Evolutionary conservation across 2,113 vertebrate genomes (phyloP), one percentile per base, ranked within the genome.

Genomic region (Neotragus pygmaeus): DNA sequence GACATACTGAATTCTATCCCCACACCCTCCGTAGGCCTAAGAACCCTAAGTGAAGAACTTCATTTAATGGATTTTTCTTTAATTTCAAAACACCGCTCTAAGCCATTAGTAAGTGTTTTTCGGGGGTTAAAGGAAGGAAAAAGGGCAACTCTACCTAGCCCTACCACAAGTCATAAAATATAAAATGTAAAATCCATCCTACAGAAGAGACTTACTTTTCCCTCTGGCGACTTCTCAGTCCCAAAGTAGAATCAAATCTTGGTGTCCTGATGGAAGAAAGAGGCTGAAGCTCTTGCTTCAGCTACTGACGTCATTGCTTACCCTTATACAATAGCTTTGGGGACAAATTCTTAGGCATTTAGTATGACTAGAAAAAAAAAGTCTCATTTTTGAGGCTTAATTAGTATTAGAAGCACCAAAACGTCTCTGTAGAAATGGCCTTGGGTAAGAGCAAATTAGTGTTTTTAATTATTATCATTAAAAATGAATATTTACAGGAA

Each of bases 381-480:
- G 58, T 95, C 94, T 88, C 17, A 95, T 93, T 91, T 91, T 88
- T 98, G 49, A 97, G 47, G 27, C 78, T 96, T 96, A 92, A 97
- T 97, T 97, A 95, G 95, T 96, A 93, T 96, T 94, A 95, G 51
- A 85, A 96, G n/a, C 39, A 85, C 96, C 75, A 60, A 92, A 28
- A 86, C 39, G 28, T 96, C 93, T 96, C 45, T 90, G 17, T 90
- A 94, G 85, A 97, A 96, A 95, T 83, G 57, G 84, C 86, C 81
- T 90, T 81, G 88, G 70, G 80, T 53, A 96, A 96, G 8, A 92
- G 80, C 30, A 97, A 96, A 97, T 98, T 82, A 94, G 88, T 95
- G 45, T 97, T 97, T 98, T 95, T 91, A 96, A 98, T 98, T 96
- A 97, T 97, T 96, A 86, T 96, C 94, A 96, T 97, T 97, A 96